A percentile compares a stretch with the other conserved stretches of the same genome.
phyloP scores from a whole-genome alignment of 1,140 invertebrate species.

The Lepidurus packardi region DNA sequence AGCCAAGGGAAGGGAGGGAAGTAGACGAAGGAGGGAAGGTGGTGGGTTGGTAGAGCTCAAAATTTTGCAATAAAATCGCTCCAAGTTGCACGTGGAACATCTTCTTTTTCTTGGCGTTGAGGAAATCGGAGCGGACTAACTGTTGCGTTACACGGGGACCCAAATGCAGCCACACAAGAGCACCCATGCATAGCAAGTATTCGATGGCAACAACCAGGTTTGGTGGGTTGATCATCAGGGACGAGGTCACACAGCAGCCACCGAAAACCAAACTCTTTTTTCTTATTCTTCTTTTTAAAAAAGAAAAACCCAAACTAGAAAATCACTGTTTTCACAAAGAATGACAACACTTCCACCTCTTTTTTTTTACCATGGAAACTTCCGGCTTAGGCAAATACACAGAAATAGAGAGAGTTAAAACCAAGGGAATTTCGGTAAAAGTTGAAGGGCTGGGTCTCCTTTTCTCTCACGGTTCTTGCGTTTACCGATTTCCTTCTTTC shows the following conservation, averaged over 20 bases:
- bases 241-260: not conserved
- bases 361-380: not conserved
- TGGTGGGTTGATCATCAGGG: not conserved
- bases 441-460: not conserved
- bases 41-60: too few species aligned
- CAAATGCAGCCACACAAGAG: not conserved
- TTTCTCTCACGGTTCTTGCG: slow-evolving; percentile 3
- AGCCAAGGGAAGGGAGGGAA: too few species aligned
- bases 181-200: slow-evolving; percentile 13
- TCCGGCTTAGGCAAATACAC: not conserved
- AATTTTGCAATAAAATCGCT: not conserved
- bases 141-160: slow-evolving; percentile 10
- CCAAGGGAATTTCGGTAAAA: not conserved
- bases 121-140: slow-evolving; percentile 20
- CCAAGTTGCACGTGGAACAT: not conserved
- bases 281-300: not conserved
- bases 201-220: not conserved
- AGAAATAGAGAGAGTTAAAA: not conserved
- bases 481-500: not conserved
- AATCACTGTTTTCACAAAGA: not conserved
- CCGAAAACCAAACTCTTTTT: not conserved
- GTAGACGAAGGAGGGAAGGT: too few species aligned
- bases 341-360: not conserved
- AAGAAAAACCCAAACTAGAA: not conserved
- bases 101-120: not conserved